These are phyloP conservation scores for Leucoraja erinaceus DNA, from an alignment of 2,113 vertebrate genomes.

Conservation along the genomic window DNA sequence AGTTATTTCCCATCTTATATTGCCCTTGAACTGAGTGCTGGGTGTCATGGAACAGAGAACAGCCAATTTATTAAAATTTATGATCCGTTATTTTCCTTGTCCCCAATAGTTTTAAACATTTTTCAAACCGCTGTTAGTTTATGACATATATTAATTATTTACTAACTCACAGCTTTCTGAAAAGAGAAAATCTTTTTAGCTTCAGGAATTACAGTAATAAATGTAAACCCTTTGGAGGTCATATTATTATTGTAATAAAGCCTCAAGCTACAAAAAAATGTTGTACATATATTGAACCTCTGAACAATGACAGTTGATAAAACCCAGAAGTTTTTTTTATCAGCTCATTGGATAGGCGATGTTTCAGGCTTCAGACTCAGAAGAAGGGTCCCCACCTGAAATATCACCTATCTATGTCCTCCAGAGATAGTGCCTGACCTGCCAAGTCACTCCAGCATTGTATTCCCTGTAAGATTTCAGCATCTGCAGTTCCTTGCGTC, in stretches of 20 bases:
- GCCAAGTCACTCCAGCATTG: no score
- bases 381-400: no score
- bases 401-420: no score
- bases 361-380: no score
- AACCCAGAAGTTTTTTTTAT: background rate
- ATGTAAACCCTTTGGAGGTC: background rate
- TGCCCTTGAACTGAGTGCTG: no score
- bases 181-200: background rate
- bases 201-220: background rate
- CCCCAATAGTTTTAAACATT: background rate
- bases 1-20: no score
- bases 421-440: no score
- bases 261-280: background rate
- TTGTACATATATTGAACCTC: background rate
- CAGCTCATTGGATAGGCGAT: background rate
- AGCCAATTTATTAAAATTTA: background rate
- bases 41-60: no score
- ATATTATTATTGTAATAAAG: background rate
- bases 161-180: background rate
- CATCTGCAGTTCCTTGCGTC: no score
- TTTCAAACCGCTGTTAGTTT: background rate
- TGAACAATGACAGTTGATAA: background rate
- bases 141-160: background rate
- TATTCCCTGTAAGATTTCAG: no score
- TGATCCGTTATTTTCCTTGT: background rate